A percentile compares a stretch with the other conserved stretches of the same genome.
Evolutionary conservation across 1,140 invertebrate genomes (phyloP).

Genomic region (Rhopalosiphum maidis): DNA sequence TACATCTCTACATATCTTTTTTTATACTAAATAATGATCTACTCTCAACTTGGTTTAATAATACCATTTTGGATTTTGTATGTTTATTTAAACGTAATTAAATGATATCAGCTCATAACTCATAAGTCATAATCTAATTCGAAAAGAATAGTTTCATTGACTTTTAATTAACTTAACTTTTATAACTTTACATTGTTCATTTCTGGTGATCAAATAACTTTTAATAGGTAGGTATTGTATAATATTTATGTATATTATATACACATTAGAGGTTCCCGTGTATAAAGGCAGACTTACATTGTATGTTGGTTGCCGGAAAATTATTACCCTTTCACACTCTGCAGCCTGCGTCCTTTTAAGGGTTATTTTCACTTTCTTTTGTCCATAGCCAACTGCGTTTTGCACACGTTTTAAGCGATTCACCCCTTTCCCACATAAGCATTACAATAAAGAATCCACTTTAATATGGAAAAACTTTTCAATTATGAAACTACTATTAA

Average conservation of each 20-base stretch:
- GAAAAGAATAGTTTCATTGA: slow-evolving; percentile 16
- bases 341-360: not conserved
- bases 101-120: not conserved
- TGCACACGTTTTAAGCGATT: slow-evolving; percentile 48
- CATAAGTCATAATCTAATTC: not conserved
- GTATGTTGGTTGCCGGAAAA: slow-evolving; percentile 30
- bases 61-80: not conserved
- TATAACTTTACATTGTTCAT: not conserved
- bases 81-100: not conserved
- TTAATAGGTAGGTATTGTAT: slow-evolving; percentile 1
- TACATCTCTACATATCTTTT: too few relatives aligned
- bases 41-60: not conserved
- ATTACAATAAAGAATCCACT: slow-evolving; percentile 28
- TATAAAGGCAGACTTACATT: not conserved
- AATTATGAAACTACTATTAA: not conserved
- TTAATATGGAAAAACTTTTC: slow-evolving; percentile 1
- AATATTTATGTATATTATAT: not conserved
- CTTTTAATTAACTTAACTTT: slow-evolving; percentile 44
- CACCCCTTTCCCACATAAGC: not conserved
- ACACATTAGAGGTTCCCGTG: not conserved
- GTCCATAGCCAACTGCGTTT: slow-evolving; percentile 9
- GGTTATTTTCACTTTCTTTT: slow-evolving; percentile 44
- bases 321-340: not conserved
- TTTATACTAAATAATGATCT: not conserved
- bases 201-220: slow-evolving; percentile 24